These are phyloP conservation scores for Sphaerodactylus townsendi DNA, from an alignment of 2,113 vertebrate genomes.

Conservation along the genomic window DNA sequence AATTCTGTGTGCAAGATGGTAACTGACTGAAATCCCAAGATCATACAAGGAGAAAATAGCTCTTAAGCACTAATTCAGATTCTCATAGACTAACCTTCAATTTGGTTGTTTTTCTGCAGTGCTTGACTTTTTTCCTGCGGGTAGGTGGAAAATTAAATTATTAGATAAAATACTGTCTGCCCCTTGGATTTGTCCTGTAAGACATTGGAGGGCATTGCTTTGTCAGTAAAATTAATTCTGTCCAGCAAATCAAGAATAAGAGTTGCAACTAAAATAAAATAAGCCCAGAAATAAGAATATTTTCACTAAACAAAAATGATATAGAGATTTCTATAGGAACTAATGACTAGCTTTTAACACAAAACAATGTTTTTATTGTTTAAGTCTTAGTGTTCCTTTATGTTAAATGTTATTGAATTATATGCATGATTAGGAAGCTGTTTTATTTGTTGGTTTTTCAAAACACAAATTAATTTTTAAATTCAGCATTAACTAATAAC, in stretches of 20 bases:
- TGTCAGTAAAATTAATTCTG: not conserved
- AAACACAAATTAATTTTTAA: not conserved
- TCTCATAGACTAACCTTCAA: not conserved
- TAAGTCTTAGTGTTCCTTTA: not conserved
- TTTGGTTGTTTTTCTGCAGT: not conserved
- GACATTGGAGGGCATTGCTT: not conserved
- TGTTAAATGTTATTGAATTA: not conserved
- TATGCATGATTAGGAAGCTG: not conserved
- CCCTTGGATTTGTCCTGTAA: not conserved
- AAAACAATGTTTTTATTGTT: not conserved
- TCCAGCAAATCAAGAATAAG: not conserved
- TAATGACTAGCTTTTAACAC: not conserved
- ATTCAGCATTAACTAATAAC: not conserved
- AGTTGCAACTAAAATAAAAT: not conserved
- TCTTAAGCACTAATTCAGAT: not conserved
- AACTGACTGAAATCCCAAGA: not conserved
- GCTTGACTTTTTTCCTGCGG: not conserved
- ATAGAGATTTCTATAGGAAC: not conserved
- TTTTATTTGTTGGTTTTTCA: not conserved
- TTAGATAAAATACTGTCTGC: not conserved
- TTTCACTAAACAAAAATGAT: not conserved
- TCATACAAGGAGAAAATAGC: not conserved
- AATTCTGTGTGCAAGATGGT: not conserved
- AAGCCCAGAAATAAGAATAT: not conserved
- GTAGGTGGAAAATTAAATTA: not conserved